These are phyloP conservation scores for Pitangus sulphuratus DNA, from an alignment of 2,797 vertebrate species.

Conservation along the genomic window DNA sequence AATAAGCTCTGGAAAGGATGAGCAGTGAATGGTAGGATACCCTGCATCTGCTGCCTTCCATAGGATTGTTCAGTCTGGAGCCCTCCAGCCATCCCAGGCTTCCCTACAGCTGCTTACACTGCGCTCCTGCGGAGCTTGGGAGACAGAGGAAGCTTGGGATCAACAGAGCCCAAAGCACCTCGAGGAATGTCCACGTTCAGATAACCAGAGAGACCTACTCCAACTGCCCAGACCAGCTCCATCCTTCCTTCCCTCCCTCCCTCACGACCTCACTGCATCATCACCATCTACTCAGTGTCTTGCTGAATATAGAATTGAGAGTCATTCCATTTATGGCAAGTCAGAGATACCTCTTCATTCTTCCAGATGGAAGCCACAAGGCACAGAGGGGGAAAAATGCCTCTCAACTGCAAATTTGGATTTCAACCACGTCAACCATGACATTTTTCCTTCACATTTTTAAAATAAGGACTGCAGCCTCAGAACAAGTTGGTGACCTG, in stretches of 20 bases:
- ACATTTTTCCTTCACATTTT: constrained; percentile 3
- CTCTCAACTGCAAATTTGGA: not conserved
- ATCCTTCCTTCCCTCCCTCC: not conserved
- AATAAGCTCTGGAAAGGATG: not conserved
- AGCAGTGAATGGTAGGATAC: accelerated
- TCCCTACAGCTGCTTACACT: not conserved
- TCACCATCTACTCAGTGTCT: not conserved
- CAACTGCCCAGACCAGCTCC: not conserved
- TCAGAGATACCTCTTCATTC: not conserved
- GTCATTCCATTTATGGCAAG: not conserved
- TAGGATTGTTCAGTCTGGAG: not conserved
- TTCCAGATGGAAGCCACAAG: not conserved
- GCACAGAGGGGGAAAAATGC: not conserved
- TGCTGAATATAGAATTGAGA: not conserved
- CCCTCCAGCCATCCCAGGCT: accelerated
- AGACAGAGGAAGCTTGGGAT: not conserved
- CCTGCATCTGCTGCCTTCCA: accelerated
- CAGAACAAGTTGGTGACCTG: not conserved
- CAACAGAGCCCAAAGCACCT: not conserved
- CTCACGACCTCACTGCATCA: accelerated
- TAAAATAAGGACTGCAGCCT: not conserved
- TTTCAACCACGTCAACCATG: not conserved
- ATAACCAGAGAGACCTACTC: not conserved
- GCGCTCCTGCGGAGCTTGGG: accelerated
- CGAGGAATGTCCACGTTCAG: accelerated